Conservation (phyloP, 2,888 invertebrate species). For the Polydrusus tereticollis region DNA sequence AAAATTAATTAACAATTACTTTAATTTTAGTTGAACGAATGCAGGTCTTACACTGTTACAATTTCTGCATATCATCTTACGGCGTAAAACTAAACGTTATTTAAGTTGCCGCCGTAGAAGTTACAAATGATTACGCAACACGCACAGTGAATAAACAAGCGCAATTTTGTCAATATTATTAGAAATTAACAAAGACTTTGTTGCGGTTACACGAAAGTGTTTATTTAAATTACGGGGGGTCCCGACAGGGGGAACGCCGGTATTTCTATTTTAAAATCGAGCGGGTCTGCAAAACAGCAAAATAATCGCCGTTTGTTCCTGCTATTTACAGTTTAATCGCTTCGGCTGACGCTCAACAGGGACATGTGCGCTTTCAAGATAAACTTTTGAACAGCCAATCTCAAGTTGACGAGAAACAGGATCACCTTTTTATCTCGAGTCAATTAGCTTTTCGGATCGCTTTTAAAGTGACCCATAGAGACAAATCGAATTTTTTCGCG, state of each 20-base stretch:
- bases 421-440: constrained; percentile 63
- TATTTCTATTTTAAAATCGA: constrained; percentile 47
- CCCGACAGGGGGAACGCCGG: constrained; percentile 23
- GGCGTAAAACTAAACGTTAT: constrained; percentile 8
- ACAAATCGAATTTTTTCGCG: constrained; percentile 49
- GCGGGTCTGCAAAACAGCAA: constrained; percentile 43
- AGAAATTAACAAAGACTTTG: constrained; percentile 42
- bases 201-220: constrained; percentile 35
- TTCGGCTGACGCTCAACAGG: constrained; percentile 61
- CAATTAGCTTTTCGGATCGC: constrained; percentile 61
- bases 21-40: background rate
- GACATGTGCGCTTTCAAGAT: constrained; percentile 64
- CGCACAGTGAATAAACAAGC: constrained; percentile 22
- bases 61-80: constrained; percentile 7
- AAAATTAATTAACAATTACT: background rate
- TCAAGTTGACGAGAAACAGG: constrained; percentile 65
- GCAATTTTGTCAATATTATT: constrained; percentile 42
- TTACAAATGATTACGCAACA: constrained; percentile 35
- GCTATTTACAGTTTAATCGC: constrained; percentile 49
- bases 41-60: background rate
- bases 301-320: constrained; percentile 44
- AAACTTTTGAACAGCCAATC: constrained; percentile 61
- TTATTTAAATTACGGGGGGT: constrained; percentile 39
- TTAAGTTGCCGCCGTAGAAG: constrained; percentile 2
- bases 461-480: constrained; percentile 57